A percentile compares a stretch with the other conserved stretches of the same genome.
phyloP scores from a whole-genome alignment of 2,797 vertebrate genomes.

The Cottoperca gobio region DNA sequence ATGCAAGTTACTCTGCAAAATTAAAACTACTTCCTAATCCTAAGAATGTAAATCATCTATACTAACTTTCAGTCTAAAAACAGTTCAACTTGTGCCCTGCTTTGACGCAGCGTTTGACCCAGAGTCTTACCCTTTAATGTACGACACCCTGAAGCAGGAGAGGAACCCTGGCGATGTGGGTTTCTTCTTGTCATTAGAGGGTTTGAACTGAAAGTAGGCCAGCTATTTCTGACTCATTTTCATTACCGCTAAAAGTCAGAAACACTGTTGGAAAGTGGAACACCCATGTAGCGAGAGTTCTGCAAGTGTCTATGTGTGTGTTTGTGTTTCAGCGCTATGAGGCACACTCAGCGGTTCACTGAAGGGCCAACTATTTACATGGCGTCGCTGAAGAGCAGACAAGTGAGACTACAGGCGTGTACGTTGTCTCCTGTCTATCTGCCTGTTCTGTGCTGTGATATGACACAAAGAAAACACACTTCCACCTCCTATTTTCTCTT shows the following conservation, averaged over 20 bases:
- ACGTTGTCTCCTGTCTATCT: slow-evolving; percentile 22
- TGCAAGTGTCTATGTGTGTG: slow-evolving; percentile 19
- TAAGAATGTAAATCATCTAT: neutral
- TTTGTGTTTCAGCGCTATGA: neutral
- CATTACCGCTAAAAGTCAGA: slow-evolving; percentile 72
- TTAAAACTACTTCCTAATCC: neutral
- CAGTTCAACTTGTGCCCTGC: neutral
- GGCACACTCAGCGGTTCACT: slow-evolving; percentile 51
- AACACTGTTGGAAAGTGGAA: slow-evolving; percentile 67
- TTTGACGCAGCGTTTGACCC: slow-evolving; percentile 17
- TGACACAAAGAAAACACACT: neutral
- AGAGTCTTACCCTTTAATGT: slow-evolving; percentile 28
- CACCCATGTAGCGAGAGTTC: slow-evolving; percentile 36
- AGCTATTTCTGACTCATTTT: slow-evolving; percentile 76
- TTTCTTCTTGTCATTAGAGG: slow-evolving; percentile 54
- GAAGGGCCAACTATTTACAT: slow-evolving; percentile 56
- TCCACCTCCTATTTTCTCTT: neutral
- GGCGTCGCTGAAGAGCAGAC: slow-evolving; percentile 31
- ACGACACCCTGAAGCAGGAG: slow-evolving; percentile 26
- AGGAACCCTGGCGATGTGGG: slow-evolving; percentile 23
- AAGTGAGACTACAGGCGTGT: slow-evolving; percentile 15
- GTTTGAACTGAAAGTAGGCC: slow-evolving; percentile 71
- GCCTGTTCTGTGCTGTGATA: neutral
- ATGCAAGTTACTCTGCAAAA: no score
- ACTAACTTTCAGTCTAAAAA: neutral